These are phyloP conservation scores for Festucalex cinctus DNA, from an alignment of 2,113 vertebrate genomes.

Conservation along the genomic window DNA sequence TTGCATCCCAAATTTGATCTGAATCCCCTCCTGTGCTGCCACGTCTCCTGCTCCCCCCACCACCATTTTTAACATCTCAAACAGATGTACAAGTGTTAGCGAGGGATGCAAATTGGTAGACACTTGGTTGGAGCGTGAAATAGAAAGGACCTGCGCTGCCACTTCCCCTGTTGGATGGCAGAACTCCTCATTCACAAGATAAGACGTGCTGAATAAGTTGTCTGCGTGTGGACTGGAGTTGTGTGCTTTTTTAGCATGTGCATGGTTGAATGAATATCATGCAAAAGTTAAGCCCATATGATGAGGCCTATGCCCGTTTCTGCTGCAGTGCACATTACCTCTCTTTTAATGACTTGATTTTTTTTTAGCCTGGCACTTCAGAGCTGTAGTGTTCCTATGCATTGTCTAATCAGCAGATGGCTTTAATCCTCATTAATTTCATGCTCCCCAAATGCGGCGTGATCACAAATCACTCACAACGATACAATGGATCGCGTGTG, in stretches of 20 bases:
- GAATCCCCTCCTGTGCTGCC: slow-evolving; percentile 3
- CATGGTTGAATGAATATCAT: slow-evolving; percentile 25
- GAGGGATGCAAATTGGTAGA: slow-evolving; percentile 54
- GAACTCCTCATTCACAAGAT: slow-evolving; percentile 38
- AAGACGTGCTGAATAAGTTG: slow-evolving; percentile 13
- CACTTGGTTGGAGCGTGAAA: slow-evolving; percentile 69
- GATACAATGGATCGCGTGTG: slow-evolving; percentile 19
- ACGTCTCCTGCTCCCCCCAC: not conserved
- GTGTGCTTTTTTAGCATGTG: slow-evolving; percentile 2
- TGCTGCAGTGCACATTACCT: slow-evolving; percentile 32
- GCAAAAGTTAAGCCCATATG: slow-evolving; percentile 6
- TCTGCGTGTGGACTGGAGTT: slow-evolving; percentile 7
- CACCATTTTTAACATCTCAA: slow-evolving; percentile 26
- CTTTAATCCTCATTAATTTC: slow-evolving; percentile 27
- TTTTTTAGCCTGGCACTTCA: slow-evolving; percentile 1
- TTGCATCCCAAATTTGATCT: not conserved
- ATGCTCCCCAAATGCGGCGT: slow-evolving; percentile 11
- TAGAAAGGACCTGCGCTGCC: slow-evolving; percentile 50
- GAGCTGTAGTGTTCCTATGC: slow-evolving; percentile 11
- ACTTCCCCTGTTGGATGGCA: slow-evolving; percentile 47
- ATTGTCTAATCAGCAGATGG: slow-evolving; percentile 38
- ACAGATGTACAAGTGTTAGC: slow-evolving; percentile 49
- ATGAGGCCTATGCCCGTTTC: slow-evolving; percentile 20
- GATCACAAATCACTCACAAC: slow-evolving; percentile 19
- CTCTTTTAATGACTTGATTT: slow-evolving; percentile 35